phyloP scores from a whole-genome alignment of 2,113 vertebrate genomes.

The Pandion haliaetus region DNA sequence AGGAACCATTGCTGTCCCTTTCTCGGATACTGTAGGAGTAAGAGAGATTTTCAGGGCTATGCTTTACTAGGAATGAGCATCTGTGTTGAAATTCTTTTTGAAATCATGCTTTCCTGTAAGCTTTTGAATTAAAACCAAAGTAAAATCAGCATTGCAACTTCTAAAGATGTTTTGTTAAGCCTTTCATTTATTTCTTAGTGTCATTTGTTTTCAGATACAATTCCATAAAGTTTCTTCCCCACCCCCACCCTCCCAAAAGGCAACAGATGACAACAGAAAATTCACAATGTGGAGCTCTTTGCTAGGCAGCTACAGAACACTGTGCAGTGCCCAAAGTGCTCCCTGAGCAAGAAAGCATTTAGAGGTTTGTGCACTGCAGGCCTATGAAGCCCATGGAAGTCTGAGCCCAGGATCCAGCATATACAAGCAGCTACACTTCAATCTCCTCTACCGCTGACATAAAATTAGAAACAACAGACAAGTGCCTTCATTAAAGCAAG shows the following conservation, averaged over 20 bases:
- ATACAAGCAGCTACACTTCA: background rate
- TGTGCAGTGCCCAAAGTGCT: background rate
- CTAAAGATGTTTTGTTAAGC: background rate
- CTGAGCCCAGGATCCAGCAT: background rate
- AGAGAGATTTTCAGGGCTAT: background rate
- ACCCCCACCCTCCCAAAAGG: background rate
- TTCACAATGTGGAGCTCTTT: background rate
- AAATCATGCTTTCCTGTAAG: background rate
- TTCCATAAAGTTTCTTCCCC: background rate
- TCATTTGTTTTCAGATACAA: background rate
- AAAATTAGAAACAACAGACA: background rate
- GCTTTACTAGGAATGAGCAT: background rate
- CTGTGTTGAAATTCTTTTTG: background rate
- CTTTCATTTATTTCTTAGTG: background rate
- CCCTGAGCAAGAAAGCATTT: background rate
- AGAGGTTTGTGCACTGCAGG: background rate
- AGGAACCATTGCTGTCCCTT: slow-evolving; percentile 86
- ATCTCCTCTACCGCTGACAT: background rate
- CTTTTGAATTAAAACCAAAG: background rate
- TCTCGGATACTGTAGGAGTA: slow-evolving; percentile 83
- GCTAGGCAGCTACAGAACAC: background rate
- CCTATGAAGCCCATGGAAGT: background rate
- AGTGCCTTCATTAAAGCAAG: background rate
- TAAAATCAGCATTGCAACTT: background rate
- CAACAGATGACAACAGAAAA: background rate